Conservation (phyloP, 2,113 vertebrate species). For the Gopherus evgoodei region DNA sequence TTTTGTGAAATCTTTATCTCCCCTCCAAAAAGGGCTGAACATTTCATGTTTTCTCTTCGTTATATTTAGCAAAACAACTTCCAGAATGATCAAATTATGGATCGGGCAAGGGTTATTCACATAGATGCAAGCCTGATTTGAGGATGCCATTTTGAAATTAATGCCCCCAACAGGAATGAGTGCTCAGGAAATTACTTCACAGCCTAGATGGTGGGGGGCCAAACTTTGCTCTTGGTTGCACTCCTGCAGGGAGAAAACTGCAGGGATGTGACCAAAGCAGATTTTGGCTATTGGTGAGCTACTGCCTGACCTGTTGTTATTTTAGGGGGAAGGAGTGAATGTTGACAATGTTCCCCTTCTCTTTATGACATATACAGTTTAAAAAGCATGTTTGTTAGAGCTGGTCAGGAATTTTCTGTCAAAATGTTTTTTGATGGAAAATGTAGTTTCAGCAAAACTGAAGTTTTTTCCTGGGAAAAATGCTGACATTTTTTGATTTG, state of each 20-base stretch:
- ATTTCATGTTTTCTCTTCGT: not conserved
- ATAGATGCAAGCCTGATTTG: not conserved
- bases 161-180: not conserved
- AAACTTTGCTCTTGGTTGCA: not conserved
- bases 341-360: not conserved
- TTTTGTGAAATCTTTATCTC: not conserved
- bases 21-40: not conserved
- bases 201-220: not conserved
- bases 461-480: too few relatives aligned
- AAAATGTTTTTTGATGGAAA: not conserved
- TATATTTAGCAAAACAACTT: not conserved
- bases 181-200: not conserved
- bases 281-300: not conserved
- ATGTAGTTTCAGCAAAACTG: not conserved
- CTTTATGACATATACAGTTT: not conserved
- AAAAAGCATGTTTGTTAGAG: not conserved
- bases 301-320: not conserved
- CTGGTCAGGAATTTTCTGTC: not conserved
- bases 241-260: not conserved
- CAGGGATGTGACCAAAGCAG: not conserved
- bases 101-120: not conserved
- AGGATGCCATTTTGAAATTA: not conserved
- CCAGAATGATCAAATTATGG: not conserved
- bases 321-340: not conserved
- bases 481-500: not conserved